Conservation (phyloP, 2,113 vertebrate genomes). For the Myanophis thanlyinensis region DNA sequence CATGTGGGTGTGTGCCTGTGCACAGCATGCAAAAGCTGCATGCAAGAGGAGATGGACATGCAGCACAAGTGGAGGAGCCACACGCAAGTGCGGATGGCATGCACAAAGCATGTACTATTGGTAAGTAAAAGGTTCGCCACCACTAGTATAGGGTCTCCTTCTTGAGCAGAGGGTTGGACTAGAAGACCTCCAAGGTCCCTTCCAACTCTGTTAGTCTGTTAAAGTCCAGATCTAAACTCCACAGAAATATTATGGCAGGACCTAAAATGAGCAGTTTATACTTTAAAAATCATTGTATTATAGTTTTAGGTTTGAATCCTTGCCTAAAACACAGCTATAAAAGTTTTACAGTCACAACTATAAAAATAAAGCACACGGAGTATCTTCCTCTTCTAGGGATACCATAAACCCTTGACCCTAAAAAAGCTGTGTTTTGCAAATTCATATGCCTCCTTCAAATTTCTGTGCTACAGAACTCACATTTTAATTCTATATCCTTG, state of each 20-base stretch:
- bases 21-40: too few species aligned
- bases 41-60: too few species aligned
- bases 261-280: background rate
- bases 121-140: too few species aligned
- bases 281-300: background rate
- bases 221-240: background rate
- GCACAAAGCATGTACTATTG: too few species aligned
- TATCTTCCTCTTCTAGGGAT: background rate
- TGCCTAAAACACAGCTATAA: background rate
- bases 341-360: too few species aligned
- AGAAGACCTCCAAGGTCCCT: too few species aligned
- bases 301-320: background rate
- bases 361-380: background rate
- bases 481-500: background rate
- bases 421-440: background rate
- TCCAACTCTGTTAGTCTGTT: background rate
- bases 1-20: too few species aligned
- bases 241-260: background rate
- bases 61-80: too few species aligned
- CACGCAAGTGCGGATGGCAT: too few species aligned
- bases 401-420: background rate
- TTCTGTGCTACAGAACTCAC: background rate
- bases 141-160: too few species aligned
- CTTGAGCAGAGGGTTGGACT: too few species aligned
- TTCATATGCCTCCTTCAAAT: background rate